These are phyloP conservation scores for Fragum fragum DNA, from an alignment of 2,888 invertebrate genomes.

Conservation along the genomic window DNA sequence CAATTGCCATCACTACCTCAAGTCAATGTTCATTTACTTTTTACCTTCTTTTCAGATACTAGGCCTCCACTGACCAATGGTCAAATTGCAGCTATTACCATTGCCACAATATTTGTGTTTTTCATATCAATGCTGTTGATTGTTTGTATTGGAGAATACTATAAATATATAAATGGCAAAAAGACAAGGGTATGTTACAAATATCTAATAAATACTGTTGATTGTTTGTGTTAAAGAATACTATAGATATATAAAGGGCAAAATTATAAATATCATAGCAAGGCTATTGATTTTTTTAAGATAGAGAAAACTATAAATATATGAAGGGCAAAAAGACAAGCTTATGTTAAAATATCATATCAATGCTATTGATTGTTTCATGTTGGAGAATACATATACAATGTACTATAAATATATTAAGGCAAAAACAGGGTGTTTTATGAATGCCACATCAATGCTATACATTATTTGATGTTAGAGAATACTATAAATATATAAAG, in stretches of 20 bases:
- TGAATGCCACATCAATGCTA: no score
- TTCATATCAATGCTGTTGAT: slow-evolving; percentile 50
- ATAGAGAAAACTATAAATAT: slow-evolving; percentile 55
- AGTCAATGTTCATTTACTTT: no score
- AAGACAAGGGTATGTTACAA: slow-evolving; percentile 43
- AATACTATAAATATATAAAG: no score
- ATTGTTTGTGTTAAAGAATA: slow-evolving; percentile 56
- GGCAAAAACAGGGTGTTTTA: no score
- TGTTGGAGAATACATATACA: no score
- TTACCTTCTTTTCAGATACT: neutral
- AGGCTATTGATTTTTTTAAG: slow-evolving; percentile 52
- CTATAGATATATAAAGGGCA: slow-evolving; percentile 46
- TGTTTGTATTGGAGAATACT: slow-evolving; percentile 57
- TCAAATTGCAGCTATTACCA: slow-evolving; percentile 49
- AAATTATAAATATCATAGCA: slow-evolving; percentile 31
- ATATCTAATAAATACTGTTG: slow-evolving; percentile 50
- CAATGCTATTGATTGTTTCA: no score
- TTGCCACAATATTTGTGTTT: slow-evolving; percentile 52
- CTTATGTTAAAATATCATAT: no score
- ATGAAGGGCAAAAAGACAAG: no score
- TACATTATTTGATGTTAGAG: no score
- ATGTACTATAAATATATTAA: no score
- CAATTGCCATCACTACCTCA: no score
- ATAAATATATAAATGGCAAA: slow-evolving; percentile 48
- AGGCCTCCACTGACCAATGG: slow-evolving; percentile 38